phyloP scores from a whole-genome alignment of 2,888 invertebrate species.

The Drosophila neonasuta region DNA sequence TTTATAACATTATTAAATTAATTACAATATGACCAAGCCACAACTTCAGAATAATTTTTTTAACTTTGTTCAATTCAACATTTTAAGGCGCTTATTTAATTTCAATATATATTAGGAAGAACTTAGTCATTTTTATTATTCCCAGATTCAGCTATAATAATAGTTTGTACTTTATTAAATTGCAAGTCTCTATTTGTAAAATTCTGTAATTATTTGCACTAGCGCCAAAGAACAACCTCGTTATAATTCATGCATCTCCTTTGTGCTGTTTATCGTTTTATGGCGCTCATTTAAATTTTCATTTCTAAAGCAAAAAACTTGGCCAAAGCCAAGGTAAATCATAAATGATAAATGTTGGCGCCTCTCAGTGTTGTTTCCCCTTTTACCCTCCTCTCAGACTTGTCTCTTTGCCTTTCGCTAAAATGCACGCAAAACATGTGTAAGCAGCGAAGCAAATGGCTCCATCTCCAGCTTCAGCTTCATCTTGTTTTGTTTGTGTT shows the following conservation, averaged over 20 bases:
- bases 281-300: constrained; percentile 2
- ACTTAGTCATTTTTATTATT: too few relatives aligned
- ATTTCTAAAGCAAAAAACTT: constrained; percentile 2
- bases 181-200: too few relatives aligned
- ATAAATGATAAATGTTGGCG: constrained; percentile 63
- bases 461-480: constrained; percentile 22
- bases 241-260: neutral
- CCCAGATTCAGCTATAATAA: too few relatives aligned
- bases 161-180: too few relatives aligned
- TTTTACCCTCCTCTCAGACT: neutral
- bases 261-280: neutral
- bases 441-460: constrained; percentile 50
- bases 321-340: constrained; percentile 58
- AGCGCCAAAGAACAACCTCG: neutral
- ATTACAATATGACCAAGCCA: too few relatives aligned
- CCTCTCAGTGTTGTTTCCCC: constrained; percentile 26
- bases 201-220: too few relatives aligned
- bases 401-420: neutral
- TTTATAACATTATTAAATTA: too few relatives aligned
- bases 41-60: too few relatives aligned
- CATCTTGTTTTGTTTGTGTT: constrained; percentile 65
- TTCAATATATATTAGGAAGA: too few relatives aligned
- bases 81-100: too few relatives aligned
- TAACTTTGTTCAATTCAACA: too few relatives aligned
- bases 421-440: constrained; percentile 59